These are phyloP conservation scores for Tauraco erythrolophus DNA, from an alignment of 2,113 vertebrate genomes.

Conservation along the genomic window DNA sequence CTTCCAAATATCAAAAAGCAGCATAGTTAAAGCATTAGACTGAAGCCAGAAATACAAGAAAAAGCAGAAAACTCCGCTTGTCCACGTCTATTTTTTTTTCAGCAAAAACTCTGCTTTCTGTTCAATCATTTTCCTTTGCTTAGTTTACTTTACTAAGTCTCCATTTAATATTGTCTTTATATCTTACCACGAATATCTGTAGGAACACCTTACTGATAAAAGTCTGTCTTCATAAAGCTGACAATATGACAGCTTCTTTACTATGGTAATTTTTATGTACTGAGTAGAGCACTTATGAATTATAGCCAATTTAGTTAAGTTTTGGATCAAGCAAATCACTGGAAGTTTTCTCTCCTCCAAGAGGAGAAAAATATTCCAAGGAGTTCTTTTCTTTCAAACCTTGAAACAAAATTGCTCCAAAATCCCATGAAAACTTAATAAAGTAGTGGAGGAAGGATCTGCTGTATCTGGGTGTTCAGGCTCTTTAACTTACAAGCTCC, in stretches of 20 bases:
- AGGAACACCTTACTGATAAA: background rate
- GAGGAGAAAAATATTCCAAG: background rate
- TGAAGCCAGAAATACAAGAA: background rate
- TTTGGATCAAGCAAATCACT: background rate
- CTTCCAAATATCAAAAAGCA: background rate
- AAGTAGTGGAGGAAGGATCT: background rate
- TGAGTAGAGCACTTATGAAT: background rate
- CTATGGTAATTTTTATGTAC: background rate
- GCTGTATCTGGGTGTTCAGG: no score
- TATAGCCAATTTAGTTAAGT: background rate
- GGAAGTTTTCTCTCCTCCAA: background rate
- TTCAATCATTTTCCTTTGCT: background rate
- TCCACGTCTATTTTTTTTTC: background rate
- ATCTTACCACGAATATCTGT: background rate
- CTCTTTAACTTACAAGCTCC: background rate
- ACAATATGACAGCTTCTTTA: background rate
- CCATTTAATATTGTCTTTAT: background rate
- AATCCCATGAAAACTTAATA: background rate
- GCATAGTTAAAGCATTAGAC: background rate
- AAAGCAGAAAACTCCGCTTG: background rate
- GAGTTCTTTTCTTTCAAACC: background rate
- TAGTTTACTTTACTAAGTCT: background rate
- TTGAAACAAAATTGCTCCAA: background rate
- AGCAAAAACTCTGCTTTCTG: background rate
- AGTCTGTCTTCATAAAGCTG: background rate